Evolutionary conservation across 1,140 invertebrate species (phyloP), one percentile per base, ranked within the genome.

Genomic region (Aphis gossypii): DNA sequence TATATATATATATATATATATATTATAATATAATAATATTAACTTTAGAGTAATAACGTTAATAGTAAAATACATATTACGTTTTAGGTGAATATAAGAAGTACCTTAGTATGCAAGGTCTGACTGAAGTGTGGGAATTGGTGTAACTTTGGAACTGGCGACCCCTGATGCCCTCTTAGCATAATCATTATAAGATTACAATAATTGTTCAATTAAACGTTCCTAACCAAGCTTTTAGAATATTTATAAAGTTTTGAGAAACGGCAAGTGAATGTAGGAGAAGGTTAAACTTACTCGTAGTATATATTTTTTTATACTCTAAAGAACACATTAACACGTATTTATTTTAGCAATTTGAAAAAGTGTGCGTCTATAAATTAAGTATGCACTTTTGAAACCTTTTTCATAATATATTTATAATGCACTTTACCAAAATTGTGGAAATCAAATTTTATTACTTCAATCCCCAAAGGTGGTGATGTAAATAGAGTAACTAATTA

Each of bases 161-260:
- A 76, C 4, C 60, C 60, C 3, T 20, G 5, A 76, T 76, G 60
- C 5, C 60, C n/a, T 76, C 60, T 76, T 76, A 76, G 60, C 3
- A 76, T 76, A 76, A 76, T 51, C 18, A 20, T 76, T 76, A 76
- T 76, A 76, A n/a, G n/a, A 76, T 76, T 76, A 76, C 60, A 76
- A 76, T 76, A 76, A 76, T 76, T 76, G 60, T 76, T 76, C 30
- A 76, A 76, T 76, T 76, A 76, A n/a, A 76, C n/a, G 30, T n/a
- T 76, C 14, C 14, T 18, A 76, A n/a, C n/a, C 60, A 76, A n/a
- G 60, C n/a, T n/a, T 76, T 76, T 76, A 76, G 30, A 76, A n/a
- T 76, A 76, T 76, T 76, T 76, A 76, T 76, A n/a, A n/a, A n/a
- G 60, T 76, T 76, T 76, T 76, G 60, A 76, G 48, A 51, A 18